These are phyloP conservation scores for Pantherophis vulpinus DNA, from an alignment of 2,797 vertebrate species.

Conservation along the genomic window DNA sequence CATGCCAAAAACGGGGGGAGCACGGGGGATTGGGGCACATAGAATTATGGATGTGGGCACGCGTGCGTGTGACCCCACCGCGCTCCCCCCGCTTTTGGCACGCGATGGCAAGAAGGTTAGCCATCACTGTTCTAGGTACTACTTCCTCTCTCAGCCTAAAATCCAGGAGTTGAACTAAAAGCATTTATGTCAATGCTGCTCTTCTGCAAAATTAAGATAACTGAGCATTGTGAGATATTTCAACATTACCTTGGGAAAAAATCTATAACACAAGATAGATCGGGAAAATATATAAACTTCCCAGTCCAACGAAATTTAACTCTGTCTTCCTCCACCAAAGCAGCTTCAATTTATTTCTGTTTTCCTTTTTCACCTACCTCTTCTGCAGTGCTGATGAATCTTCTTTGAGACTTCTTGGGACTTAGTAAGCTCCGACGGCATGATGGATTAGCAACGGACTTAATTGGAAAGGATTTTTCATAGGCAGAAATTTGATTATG, in stretches of 20 bases:
- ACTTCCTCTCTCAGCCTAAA: neutral
- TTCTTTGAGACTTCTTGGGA: conserved; percentile 72
- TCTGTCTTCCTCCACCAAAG: neutral
- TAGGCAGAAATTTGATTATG: conserved; percentile 70
- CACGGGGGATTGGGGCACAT: too few species aligned
- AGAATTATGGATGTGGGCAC: too few species aligned
- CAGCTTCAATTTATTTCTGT: fast-evolving
- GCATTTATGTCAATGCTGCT: too few species aligned
- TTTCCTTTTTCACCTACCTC: conserved; percentile 77
- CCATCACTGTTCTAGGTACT: neutral
- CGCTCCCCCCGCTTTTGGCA: too few species aligned
- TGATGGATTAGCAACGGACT: conserved; percentile 80
- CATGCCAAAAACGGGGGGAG: too few species aligned
- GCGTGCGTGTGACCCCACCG: too few species aligned
- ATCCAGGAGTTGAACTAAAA: neutral
- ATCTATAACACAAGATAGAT: neutral
- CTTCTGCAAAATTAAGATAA: neutral
- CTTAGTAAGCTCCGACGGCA: conserved; percentile 71
- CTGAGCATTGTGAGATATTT: neutral
- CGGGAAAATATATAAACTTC: neutral
- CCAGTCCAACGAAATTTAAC: neutral
- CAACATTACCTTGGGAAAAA: neutral
- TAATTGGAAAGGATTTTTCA: conserved; percentile 89
- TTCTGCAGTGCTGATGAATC: conserved; percentile 81
- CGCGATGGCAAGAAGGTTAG: too few species aligned